A percentile compares a stretch with the other conserved stretches of the same genome.
phyloP scores from a whole-genome alignment of 2,888 invertebrate species.

The Caenorhabditis angaria region DNA sequence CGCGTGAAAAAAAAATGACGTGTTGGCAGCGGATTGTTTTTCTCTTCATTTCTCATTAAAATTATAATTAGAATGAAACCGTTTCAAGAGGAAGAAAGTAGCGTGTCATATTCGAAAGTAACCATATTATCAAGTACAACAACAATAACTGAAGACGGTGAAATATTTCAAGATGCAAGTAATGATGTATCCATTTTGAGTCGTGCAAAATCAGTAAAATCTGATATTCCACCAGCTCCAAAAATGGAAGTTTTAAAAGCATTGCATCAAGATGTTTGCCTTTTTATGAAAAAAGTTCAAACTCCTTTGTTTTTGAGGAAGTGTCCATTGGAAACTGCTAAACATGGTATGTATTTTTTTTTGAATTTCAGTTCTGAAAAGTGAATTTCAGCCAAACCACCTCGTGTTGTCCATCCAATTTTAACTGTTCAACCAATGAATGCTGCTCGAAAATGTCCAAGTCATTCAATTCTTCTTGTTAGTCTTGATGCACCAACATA shows the following conservation, averaged over 20 bases:
- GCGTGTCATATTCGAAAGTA: neutral
- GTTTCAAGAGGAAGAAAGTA: neutral
- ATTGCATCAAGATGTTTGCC: slow-evolving; percentile 14
- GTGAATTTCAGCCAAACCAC: neutral
- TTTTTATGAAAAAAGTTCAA: slow-evolving; percentile 16
- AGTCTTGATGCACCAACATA: slow-evolving; percentile 32
- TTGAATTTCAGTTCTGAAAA: slow-evolving; percentile 12
- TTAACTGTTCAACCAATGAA: slow-evolving; percentile 2
- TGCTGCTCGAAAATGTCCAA: slow-evolving; percentile 19
- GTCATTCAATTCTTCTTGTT: slow-evolving; percentile 19
- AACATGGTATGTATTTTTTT: slow-evolving; percentile 21
- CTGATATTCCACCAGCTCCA: neutral
- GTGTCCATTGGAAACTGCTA: slow-evolving; percentile 18
- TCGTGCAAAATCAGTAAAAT: neutral
- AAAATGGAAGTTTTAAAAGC: slow-evolving; percentile 14
- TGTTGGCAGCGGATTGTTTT: neutral
- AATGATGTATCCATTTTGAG: slow-evolving; percentile 34
- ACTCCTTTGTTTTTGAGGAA: slow-evolving; percentile 36
- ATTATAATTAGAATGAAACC: neutral
- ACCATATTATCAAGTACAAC: slow-evolving; percentile 1
- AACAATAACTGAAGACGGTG: slow-evolving; percentile 16
- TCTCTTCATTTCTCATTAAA: slow-evolving; percentile 1
- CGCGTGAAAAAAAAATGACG: too few relatives aligned
- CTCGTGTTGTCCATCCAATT: neutral
- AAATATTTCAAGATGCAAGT: slow-evolving; percentile 41